Base-by-base conservation (phyloP, 64 coral and sea anemone genomes). In the Actinia equina region DNA sequence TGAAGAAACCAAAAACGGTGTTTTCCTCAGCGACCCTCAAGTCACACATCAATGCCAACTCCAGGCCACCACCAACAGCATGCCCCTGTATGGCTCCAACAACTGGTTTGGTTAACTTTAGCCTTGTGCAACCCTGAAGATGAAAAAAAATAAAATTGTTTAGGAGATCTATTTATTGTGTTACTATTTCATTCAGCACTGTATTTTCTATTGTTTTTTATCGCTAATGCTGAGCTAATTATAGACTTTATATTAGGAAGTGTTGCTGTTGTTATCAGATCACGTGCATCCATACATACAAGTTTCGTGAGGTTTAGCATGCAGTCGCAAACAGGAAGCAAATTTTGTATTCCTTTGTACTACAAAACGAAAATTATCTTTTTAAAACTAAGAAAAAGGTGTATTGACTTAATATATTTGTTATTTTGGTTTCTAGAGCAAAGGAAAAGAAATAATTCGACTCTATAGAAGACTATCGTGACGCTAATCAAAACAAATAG, bases 11-110 rank as follows among this genome's bases (percentile, higher is more conserved):
- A 93, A 98, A 94, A 44, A 94, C 55, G 7, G 93, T 79, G 64
- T 92, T 87, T 85, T 98, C 88, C 82, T 94, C 96, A 43, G 88
- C 89, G 85, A 98, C 86, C 44, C 96, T 87, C 57, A 98, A 59
- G 58, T 98, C 96, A 83, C 96, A 98, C 83, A 94, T 89, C 57
- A 98, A 83, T 17, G 96, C 93, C 30, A 98, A 41, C 77, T 98
- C 96, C 87, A 98, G 67, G 13, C 96, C 96, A 27, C 96, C 96
- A 42, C 93, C 96, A 77, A 98, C 96, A 63, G 96, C 96, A 88
- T 98, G 77, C 7, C 96, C 96, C 80, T 92, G 88, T 22, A 98
- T 94, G 18, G 96, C 96, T 81, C 89, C 96, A 98, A 98, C 94
- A 17, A 98, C 79, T 65, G 96, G 96, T 61, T 98, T 98, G 30